Evolutionary conservation across 2,797 vertebrate species (phyloP).

Genomic region (Phoebastria nigripes): DNA sequence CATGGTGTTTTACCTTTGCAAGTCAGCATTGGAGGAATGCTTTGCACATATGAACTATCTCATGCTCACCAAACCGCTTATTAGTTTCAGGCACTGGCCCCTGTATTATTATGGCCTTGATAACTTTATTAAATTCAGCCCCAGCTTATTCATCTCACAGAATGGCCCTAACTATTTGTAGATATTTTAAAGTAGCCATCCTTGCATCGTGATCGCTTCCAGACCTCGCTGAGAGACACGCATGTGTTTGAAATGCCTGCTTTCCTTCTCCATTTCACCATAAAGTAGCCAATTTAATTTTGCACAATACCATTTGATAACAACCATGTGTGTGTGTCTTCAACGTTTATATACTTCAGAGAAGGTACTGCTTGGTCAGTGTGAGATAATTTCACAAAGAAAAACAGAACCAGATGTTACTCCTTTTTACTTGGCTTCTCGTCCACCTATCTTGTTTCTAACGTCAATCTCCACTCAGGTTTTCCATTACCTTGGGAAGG

Average conservation of each 20-base stretch:
- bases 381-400: conserved; percentile 78
- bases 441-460: conserved; percentile 48
- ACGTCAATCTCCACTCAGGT: conserved; percentile 50
- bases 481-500: conserved; percentile 64
- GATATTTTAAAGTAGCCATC: conserved; percentile 78
- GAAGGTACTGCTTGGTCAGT: conserved; percentile 78
- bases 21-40: conserved; percentile 47
- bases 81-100: conserved; percentile 71
- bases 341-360: conserved; percentile 75
- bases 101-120: conserved; percentile 68
- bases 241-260: conserved; percentile 76
- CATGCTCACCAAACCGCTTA: conserved; percentile 69
- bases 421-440: conserved; percentile 66
- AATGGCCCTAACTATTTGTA: conserved; percentile 66
- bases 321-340: conserved; percentile 80
- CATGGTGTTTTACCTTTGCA: conserved; percentile 40
- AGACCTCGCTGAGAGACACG: conserved; percentile 72
- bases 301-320: conserved; percentile 79
- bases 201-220: conserved; percentile 74
- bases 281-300: conserved; percentile 82
- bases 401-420: conserved; percentile 77
- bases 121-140: conserved; percentile 76
- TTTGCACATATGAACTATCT: conserved; percentile 70
- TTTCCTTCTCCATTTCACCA: conserved; percentile 74
- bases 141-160: conserved; percentile 54